Evolutionary conservation across 2,888 invertebrate species (phyloP).

Genomic region (Sycophila texana): DNA sequence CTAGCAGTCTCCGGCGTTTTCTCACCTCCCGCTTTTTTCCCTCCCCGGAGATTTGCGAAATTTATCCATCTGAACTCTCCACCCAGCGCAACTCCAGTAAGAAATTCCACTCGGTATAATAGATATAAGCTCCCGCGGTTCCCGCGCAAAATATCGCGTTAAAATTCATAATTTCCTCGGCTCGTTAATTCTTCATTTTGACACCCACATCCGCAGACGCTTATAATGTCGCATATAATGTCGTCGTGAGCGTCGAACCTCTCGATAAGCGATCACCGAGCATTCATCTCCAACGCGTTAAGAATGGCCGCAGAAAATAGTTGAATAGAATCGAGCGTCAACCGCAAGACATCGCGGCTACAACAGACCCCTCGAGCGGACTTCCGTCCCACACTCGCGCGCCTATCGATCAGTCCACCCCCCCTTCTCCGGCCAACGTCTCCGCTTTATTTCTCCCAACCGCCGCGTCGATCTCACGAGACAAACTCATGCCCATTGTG

Average conservation of each 20-base stretch:
- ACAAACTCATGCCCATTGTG: neutral
- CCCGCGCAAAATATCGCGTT: too few relatives aligned
- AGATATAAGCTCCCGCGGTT: too few relatives aligned
- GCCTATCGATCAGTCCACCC: too few relatives aligned
- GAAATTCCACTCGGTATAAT: slow-evolving; percentile 3
- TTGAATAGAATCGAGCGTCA: too few relatives aligned
- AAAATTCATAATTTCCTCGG: neutral
- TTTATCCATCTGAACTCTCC: slow-evolving; percentile 20
- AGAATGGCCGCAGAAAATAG: too few relatives aligned
- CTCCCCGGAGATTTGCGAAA: slow-evolving; percentile 22
- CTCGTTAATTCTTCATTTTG: neutral
- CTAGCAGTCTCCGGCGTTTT: slow-evolving; percentile 4
- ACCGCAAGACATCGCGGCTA: too few relatives aligned
- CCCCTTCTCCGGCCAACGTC: too few relatives aligned
- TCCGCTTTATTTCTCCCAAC: neutral
- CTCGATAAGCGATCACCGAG: too few relatives aligned
- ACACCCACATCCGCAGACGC: neutral
- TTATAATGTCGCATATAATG: neutral
- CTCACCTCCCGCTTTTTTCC: slow-evolving; percentile 15
- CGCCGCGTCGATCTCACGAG: neutral
- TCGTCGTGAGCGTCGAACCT: too few relatives aligned
- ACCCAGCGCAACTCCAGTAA: neutral
- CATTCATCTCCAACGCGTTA: too few relatives aligned
- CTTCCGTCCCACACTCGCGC: neutral
- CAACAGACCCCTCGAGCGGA: neutral